Conservation (phyloP, 1,140 invertebrate genomes). For the Micrasema minimum region DNA sequence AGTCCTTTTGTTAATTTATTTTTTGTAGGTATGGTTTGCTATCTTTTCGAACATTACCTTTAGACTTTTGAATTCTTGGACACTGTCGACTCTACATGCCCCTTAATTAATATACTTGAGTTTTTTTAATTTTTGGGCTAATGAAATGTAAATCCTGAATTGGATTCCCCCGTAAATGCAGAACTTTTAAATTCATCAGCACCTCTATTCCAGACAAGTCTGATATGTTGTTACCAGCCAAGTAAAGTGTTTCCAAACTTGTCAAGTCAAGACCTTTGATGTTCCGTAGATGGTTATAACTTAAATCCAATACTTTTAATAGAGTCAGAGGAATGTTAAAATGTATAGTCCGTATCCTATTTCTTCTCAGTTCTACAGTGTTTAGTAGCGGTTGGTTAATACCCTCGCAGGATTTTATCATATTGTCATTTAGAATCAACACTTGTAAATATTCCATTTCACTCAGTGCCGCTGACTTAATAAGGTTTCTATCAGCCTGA, state of each 20-base stretch:
- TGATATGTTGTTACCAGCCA: constrained; percentile 63
- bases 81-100: constrained; percentile 63
- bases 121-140: constrained; percentile 57
- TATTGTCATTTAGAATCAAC: constrained; percentile 65
- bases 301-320: constrained; percentile 63
- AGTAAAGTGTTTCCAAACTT: constrained; percentile 64
- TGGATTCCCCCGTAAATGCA: constrained; percentile 67
- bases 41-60: constrained; percentile 57
- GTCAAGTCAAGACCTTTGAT: constrained; percentile 60
- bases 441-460: constrained; percentile 68
- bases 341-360: constrained; percentile 59
- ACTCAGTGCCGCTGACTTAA: constrained; percentile 62
- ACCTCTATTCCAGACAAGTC: constrained; percentile 60
- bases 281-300: constrained; percentile 64
- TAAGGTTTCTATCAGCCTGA: constrained; percentile 64
- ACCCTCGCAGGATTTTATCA: constrained; percentile 61
- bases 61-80: constrained; percentile 66
- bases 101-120: constrained; percentile 67
- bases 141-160: constrained; percentile 66
- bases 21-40: no score
- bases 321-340: constrained; percentile 59
- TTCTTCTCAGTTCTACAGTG: constrained; percentile 66
- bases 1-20: no score
- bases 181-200: constrained; percentile 62
- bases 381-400: constrained; percentile 66